These are phyloP conservation scores for Mamestra configurata DNA, from an alignment of 1,140 invertebrate species.

Conservation along the genomic window DNA sequence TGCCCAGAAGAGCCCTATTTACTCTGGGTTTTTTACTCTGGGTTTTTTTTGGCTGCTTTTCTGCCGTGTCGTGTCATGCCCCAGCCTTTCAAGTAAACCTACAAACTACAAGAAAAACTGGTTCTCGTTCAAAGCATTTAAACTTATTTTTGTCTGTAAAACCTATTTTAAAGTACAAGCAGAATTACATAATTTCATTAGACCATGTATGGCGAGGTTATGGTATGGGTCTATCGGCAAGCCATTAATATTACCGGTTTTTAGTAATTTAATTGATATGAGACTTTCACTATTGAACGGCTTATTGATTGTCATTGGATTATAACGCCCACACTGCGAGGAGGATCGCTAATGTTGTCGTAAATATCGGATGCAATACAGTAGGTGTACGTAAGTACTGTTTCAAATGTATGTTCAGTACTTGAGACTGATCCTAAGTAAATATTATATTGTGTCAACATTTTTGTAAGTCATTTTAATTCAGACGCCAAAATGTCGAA, in stretches of 20 bases:
- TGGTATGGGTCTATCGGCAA: neutral
- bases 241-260: conserved; percentile 7
- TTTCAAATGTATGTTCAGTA: neutral
- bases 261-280: conserved; percentile 8
- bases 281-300: conserved; percentile 31
- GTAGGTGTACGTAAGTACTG: neutral
- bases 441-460: neutral
- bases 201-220: neutral
- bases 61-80: no score
- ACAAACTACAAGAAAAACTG: no score
- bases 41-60: no score
- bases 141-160: no score
- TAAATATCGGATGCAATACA: neutral
- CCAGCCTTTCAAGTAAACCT: no score
- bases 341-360: conserved; percentile 14
- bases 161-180: neutral
- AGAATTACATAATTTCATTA: neutral
- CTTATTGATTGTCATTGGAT: conserved; percentile 32
- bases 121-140: no score
- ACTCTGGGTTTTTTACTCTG: no score
- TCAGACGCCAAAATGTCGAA: no score
- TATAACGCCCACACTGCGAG: conserved; percentile 13
- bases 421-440: neutral
- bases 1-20: no score
- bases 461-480: no score